Base-by-base conservation (phyloP, 2,797 vertebrate genomes). In the Geotrypetes seraphini region DNA sequence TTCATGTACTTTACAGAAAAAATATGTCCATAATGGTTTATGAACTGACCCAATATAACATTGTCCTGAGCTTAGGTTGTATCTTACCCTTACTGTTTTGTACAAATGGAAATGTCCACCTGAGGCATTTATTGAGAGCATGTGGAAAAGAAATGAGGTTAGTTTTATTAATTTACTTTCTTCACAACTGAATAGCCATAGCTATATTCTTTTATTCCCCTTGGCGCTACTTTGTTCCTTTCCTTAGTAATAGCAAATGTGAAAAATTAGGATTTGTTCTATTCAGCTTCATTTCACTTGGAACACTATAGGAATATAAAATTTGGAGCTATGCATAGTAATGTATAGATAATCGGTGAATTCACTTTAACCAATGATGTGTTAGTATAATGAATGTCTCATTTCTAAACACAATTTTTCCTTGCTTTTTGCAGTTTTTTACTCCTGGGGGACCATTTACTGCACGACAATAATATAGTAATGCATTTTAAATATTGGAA, bases 141-240 rank as follows among this genome's bases (percentile, higher is more conserved):
- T 47, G 48, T 64, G 61, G 38, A 63, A 67, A 70, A 69, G 53
- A 71, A 69, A 77, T 59, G 39, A 70, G 57, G 66, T 66, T 79
- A 50, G 63, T 69, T 70, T 76, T 72, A 77, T 78, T 76, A 76
- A 82, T 80, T 81, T 81, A 66, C 57, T 82, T 75, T 58, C 63
- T 81, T 72, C 62, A 73, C 68, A 79, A 74, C 50, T 60, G 73
- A 76, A 63, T 70, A 44, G 45, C 57, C 45, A 57, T 66, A 63
- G 58, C 44, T 70, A 67, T 70, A 51, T 66, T 64, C 56, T 64
- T 39, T 60, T 47, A 45, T 70, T 60, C 68, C 78, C 67, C 47
- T 66, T 34, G 75, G 70, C 73, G 43, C 33, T 61, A 60, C 55
- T 79, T 79, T 65, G 51, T 57, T 74, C 53, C 50, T 53, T 67